phyloP scores from a whole-genome alignment of 2,797 vertebrate species.

The Siniperca undulata region DNA sequence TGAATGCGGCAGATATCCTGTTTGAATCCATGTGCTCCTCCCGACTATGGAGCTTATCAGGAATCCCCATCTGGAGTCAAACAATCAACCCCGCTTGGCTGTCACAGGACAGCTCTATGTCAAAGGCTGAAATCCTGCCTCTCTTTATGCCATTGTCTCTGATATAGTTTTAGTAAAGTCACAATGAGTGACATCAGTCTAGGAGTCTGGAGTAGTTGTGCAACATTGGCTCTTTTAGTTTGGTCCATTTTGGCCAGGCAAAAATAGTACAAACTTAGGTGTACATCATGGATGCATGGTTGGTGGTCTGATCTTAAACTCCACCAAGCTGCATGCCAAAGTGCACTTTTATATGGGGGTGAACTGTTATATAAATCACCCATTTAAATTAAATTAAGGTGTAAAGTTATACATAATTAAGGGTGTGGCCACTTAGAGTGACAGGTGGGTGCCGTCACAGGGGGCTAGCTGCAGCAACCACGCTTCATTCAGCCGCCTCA shows the following conservation, averaged over 20 bases:
- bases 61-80: conserved; percentile 54
- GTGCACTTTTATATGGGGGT: neutral
- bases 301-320: conserved; percentile 10
- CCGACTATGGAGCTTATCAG: conserved; percentile 41
- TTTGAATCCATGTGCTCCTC: conserved; percentile 23
- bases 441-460: no score
- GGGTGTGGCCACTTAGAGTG: no score
- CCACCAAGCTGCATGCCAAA: neutral
- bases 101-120: conserved; percentile 27
- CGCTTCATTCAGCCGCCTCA: no score
- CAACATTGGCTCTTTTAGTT: neutral
- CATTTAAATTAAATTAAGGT: no score
- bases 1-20: conserved; percentile 14
- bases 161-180: conserved; percentile 21
- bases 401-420: no score
- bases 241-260: neutral
- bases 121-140: conserved; percentile 36
- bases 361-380: no score
- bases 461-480: no score
- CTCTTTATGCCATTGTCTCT: neutral
- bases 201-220: neutral
- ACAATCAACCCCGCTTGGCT: conserved; percentile 42
- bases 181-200: conserved; percentile 12
- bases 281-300: neutral
- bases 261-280: neutral